Percentiles rank a stretch among this genome's conserved stretches.
Evolutionary conservation across 1,140 invertebrate species (phyloP).

Genomic region (Monochamus saltuarius): DNA sequence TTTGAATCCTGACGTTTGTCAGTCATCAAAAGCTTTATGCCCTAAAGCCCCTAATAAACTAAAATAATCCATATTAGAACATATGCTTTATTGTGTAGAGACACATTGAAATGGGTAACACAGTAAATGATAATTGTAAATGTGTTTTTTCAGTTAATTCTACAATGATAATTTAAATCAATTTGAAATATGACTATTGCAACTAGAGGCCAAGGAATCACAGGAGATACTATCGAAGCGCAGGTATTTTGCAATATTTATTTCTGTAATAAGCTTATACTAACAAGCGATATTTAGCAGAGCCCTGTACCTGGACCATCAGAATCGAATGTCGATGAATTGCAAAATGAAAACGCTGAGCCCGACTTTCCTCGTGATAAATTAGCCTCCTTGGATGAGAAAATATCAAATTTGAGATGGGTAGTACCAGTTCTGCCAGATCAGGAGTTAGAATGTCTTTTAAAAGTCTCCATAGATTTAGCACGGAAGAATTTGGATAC

Average conservation of each 20-base stretch:
- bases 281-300: slow-evolving; percentile 6
- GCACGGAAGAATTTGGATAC: slow-evolving; percentile 84
- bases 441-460: slow-evolving; percentile 89
- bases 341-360: slow-evolving; percentile 57
- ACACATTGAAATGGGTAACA: slow-evolving; percentile 11
- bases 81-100: background rate
- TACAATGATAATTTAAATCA: slow-evolving; percentile 40
- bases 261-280: background rate
- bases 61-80: background rate
- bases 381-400: slow-evolving; percentile 86
- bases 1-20: slow-evolving; percentile 42
- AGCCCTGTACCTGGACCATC: slow-evolving; percentile 50
- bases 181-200: slow-evolving; percentile 60
- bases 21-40: slow-evolving; percentile 17
- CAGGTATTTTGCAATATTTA: slow-evolving; percentile 49
- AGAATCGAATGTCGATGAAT: slow-evolving; percentile 52
- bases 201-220: slow-evolving; percentile 63
- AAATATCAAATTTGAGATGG: slow-evolving; percentile 93
- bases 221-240: slow-evolving; percentile 59
- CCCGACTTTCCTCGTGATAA: slow-evolving; percentile 85
- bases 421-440: slow-evolving; percentile 95
- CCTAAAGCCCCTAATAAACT: background rate
- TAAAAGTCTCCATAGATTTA: slow-evolving; percentile 87
- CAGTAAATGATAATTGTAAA: slow-evolving; percentile 22
- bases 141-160: slow-evolving; percentile 29